Evolutionary conservation across 2,888 invertebrate species (phyloP).

Genomic region (Caenorhabditis sinica): DNA sequence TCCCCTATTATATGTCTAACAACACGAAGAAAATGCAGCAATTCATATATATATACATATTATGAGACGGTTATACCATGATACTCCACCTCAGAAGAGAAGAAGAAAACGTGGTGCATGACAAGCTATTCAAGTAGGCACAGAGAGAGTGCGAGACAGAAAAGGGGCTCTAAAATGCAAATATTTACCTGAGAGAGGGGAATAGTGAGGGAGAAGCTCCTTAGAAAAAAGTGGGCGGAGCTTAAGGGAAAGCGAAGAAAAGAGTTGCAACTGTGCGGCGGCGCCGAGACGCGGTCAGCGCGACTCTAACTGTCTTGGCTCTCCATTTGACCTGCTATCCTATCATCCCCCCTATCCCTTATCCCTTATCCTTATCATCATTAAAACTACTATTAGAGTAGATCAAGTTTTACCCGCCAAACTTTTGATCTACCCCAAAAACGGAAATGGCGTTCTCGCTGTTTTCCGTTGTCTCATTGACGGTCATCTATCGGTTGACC

Average conservation of each 20-base stretch:
- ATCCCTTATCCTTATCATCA: neutral
- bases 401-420: neutral
- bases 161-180: conserved; percentile 60
- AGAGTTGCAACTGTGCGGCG: conserved; percentile 52
- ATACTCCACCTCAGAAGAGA: conserved; percentile 34
- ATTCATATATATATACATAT: conserved; percentile 40
- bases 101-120: conserved; percentile 55
- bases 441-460: conserved; percentile 69
- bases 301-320: conserved; percentile 20
- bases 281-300: conserved; percentile 26
- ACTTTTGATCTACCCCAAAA: neutral
- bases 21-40: conserved; percentile 6
- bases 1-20: conserved; percentile 5
- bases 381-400: neutral
- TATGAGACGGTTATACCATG: conserved; percentile 62
- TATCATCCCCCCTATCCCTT: neutral
- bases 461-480: conserved; percentile 74
- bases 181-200: conserved; percentile 52
- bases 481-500: conserved; percentile 80
- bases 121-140: conserved; percentile 59
- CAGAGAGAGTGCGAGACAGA: conserved; percentile 18
- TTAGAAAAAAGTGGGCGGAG: conserved; percentile 51
- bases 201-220: conserved; percentile 26
- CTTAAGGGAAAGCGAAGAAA: conserved; percentile 1
- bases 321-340: neutral